Evolutionary conservation across 2,888 invertebrate species (phyloP).

Genomic region (Aphidius colemani): DNA sequence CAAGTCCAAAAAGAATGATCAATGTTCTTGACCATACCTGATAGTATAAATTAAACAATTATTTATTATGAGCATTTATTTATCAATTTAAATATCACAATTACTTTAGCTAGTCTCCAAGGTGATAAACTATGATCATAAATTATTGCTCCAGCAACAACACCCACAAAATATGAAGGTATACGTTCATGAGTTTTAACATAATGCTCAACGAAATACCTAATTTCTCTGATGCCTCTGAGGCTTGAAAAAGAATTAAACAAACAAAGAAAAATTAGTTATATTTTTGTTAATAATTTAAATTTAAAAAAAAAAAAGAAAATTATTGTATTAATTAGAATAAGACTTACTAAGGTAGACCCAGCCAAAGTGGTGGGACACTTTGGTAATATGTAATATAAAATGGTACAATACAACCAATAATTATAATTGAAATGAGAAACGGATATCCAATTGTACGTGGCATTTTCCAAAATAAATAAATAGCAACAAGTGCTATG

Average conservation of each 20-base stretch:
- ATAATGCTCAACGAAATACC: conserved; percentile 41
- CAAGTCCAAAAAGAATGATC: conserved; percentile 37
- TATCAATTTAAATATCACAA: conserved; percentile 2
- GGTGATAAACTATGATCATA: conserved; percentile 39
- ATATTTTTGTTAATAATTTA: not conserved
- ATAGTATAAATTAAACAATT: conserved; percentile 7
- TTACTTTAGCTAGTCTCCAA: conserved; percentile 44
- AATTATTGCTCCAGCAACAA: conserved; percentile 43
- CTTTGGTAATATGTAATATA: conserved; percentile 39
- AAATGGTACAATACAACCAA: conserved; percentile 41
- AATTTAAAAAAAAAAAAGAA: not conserved
- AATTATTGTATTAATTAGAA: not conserved
- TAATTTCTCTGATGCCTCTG: conserved; percentile 33
- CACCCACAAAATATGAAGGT: conserved; percentile 42
- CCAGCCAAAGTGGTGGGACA: conserved; percentile 38
- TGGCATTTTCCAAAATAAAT: conserved; percentile 70
- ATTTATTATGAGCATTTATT: not conserved
- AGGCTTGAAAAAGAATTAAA: not conserved
- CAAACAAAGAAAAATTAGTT: not conserved
- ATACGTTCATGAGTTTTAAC: conserved; percentile 43
- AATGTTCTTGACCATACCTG: conserved; percentile 40
- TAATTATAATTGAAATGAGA: conserved; percentile 35
- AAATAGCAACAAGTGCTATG: conserved; percentile 70
- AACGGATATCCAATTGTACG: conserved; percentile 50
- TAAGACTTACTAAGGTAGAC: conserved; percentile 43